Evolutionary conservation across 2,797 vertebrate species (phyloP).

Genomic region (Lithobates sylvaticus): DNA sequence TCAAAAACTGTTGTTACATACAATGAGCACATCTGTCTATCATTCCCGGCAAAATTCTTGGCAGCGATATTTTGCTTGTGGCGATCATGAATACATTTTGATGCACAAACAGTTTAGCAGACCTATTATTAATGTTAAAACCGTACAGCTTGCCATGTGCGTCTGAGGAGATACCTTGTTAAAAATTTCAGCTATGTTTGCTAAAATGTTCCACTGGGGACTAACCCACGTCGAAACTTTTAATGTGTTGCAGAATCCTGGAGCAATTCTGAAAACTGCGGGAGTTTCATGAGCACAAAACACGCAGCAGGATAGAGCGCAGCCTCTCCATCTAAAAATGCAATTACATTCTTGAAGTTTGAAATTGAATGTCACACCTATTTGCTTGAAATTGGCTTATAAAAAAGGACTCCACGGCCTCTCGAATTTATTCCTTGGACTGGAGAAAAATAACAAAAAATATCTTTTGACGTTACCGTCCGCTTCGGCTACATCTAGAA

Average conservation of each 20-base stretch:
- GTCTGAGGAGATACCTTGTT: slow-evolving; percentile 22
- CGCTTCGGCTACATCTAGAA: too few species aligned
- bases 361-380: neutral
- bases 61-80: slow-evolving; percentile 51
- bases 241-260: slow-evolving; percentile 20
- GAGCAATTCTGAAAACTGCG: neutral
- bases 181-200: slow-evolving; percentile 17
- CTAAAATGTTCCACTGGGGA: slow-evolving; percentile 23
- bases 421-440: neutral
- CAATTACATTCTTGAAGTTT: slow-evolving; percentile 21
- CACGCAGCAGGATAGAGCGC: neutral
- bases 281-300: slow-evolving; percentile 3
- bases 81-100: slow-evolving; percentile 53
- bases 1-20: slow-evolving; percentile 58
- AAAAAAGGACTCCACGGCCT: neutral
- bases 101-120: slow-evolving; percentile 49
- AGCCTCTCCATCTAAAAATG: neutral
- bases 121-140: slow-evolving; percentile 41
- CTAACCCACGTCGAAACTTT: neutral
- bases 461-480: too few species aligned
- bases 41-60: slow-evolving; percentile 39
- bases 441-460: neutral
- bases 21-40: slow-evolving; percentile 61
- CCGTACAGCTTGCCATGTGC: slow-evolving; percentile 17
- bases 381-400: slow-evolving; percentile 12